phyloP scores from a whole-genome alignment of 2,888 invertebrate genomes.

The Ectemnius cavifrons region DNA sequence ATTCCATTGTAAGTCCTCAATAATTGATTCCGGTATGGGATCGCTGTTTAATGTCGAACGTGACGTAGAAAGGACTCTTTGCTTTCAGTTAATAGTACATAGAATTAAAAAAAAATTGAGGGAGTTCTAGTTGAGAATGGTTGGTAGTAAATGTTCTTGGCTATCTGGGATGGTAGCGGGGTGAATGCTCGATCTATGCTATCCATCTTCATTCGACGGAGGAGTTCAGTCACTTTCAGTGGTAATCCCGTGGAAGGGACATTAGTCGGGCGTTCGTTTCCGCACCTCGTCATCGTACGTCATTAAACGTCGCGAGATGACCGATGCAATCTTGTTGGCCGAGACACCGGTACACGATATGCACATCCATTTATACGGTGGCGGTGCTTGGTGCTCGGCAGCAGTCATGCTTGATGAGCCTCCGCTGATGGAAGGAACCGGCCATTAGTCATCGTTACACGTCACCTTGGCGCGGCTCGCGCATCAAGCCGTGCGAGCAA shows the following conservation, averaged over 20 bases:
- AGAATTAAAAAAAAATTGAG: too few species aligned
- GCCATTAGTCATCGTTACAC: constrained; percentile 65
- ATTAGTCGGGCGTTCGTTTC: constrained; percentile 9
- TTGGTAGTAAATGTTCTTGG: too few species aligned
- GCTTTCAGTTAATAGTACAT: too few species aligned
- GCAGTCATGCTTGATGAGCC: constrained; percentile 62
- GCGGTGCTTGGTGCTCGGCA: constrained; percentile 49
- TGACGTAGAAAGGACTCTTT: too few species aligned
- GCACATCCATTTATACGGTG: constrained; percentile 62
- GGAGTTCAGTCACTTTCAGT: too few species aligned
- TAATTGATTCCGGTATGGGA: too few species aligned
- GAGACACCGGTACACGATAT: constrained; percentile 47
- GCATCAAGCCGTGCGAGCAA: background rate
- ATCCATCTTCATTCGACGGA: too few species aligned
- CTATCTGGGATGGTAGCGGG: too few species aligned
- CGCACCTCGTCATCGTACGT: constrained; percentile 31
- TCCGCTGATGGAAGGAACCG: constrained; percentile 55
- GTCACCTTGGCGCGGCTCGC: constrained; percentile 52
- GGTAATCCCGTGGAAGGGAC: too few species aligned
- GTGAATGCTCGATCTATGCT: too few species aligned
- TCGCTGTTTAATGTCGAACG: too few species aligned
- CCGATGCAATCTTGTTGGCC: constrained; percentile 55
- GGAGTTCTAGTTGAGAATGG: too few species aligned
- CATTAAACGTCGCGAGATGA: constrained; percentile 31
- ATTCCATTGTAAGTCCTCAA: constrained; percentile 11